Conservation (phyloP, 2,113 vertebrate species). For the Pogonocichla stellata region DNA sequence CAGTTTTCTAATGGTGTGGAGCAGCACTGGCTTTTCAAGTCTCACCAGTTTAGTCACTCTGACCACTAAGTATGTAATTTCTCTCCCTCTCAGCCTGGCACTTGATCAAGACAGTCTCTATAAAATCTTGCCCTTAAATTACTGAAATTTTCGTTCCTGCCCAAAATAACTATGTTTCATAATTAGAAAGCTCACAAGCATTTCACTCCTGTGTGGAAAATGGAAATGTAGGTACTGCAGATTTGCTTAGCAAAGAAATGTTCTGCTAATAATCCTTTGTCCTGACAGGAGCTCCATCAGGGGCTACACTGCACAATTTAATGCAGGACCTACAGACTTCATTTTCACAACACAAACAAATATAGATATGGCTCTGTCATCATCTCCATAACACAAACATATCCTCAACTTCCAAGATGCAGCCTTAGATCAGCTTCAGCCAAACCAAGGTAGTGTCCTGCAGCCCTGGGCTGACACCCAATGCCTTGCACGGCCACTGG, state of each 20-base stretch:
- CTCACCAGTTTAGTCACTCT: conserved; percentile 35
- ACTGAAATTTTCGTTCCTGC: neutral
- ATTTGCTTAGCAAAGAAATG: neutral
- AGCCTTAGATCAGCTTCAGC: neutral
- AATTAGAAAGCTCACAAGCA: conserved; percentile 13
- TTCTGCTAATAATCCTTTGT: neutral
- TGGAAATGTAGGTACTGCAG: neutral
- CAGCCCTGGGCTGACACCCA: neutral
- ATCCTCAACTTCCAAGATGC: neutral
- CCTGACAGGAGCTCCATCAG: neutral
- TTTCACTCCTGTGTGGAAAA: neutral
- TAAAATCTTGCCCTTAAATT: conserved; percentile 21
- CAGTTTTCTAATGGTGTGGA: conserved; percentile 18
- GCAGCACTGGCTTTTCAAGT: conserved; percentile 21
- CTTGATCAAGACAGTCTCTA: neutral
- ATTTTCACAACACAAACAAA: neutral
- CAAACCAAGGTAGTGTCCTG: neutral
- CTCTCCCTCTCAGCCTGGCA: conserved; percentile 34
- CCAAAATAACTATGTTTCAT: neutral
- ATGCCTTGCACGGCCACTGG: rapidly evolving
- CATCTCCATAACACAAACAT: neutral
- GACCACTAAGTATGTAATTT: conserved; percentile 8
- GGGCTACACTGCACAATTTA: neutral
- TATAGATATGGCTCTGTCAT: neutral
- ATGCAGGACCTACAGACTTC: neutral